These are phyloP conservation scores for Homalodisca vitripennis DNA, from an alignment of 1,140 invertebrate genomes.

Conservation along the genomic window DNA sequence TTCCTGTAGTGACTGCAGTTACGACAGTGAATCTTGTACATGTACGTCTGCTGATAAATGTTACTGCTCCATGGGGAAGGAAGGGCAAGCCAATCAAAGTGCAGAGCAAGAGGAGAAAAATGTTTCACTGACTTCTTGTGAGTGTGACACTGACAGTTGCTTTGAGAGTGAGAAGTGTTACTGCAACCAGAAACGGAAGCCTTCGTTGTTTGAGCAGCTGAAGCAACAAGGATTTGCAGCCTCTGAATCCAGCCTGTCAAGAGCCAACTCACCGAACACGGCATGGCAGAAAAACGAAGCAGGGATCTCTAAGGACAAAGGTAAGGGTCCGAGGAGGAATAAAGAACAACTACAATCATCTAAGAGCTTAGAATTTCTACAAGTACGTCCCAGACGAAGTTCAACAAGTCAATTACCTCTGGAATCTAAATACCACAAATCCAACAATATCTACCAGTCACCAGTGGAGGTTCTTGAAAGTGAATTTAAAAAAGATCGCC, in stretches of 20 bases:
- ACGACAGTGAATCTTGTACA: constrained; percentile 77
- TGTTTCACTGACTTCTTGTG: constrained; percentile 49
- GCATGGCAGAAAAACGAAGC: constrained; percentile 44
- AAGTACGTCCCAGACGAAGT: constrained; percentile 40
- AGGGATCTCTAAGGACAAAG: constrained; percentile 44
- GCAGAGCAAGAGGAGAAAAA: constrained; percentile 15
- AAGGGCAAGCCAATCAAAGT: constrained; percentile 18
- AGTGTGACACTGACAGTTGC: constrained; percentile 83
- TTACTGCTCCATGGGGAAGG: constrained; percentile 61
- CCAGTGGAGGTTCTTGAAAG: constrained; percentile 1
- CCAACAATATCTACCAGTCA: constrained; percentile 16
- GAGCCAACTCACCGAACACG: constrained; percentile 41
- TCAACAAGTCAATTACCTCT: neutral
- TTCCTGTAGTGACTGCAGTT: constrained; percentile 81
- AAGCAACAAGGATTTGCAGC: constrained; percentile 55
- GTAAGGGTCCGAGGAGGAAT: constrained; percentile 12
- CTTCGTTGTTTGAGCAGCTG: constrained; percentile 53
- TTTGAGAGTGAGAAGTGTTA: constrained; percentile 88
- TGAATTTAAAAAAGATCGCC: neutral
- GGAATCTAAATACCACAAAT: neutral
- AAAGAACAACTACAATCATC: constrained; percentile 46
- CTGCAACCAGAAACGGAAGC: constrained; percentile 52
- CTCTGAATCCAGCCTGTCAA: constrained; percentile 51
- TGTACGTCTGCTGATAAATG: constrained; percentile 71
- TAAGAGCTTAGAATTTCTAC: constrained; percentile 57